Percentiles rank a stretch among this genome's conserved stretches.
phyloP scores from a whole-genome alignment of 2,888 invertebrate species.

The Emmelina monodactyla region DNA sequence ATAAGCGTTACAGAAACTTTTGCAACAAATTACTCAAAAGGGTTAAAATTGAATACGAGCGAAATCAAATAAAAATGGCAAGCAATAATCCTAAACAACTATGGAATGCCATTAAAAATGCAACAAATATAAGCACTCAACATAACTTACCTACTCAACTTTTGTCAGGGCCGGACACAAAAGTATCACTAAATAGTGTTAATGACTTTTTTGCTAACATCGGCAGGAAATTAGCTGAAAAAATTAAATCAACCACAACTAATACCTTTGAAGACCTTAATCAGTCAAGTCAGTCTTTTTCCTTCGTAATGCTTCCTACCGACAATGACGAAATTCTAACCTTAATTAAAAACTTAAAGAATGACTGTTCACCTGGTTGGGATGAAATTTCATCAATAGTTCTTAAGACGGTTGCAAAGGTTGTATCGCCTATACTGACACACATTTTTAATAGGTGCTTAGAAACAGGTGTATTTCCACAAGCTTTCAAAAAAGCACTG shows the following conservation, averaged over 20 bases:
- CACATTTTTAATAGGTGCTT: not conserved
- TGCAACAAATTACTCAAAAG: too few relatives aligned
- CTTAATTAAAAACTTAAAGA: not conserved
- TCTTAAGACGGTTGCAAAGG: not conserved
- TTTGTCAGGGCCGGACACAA: too few relatives aligned
- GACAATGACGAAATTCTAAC: not conserved
- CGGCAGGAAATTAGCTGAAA: not conserved
- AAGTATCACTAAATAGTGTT: not conserved
- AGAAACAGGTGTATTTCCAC: not conserved
- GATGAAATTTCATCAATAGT: not conserved
- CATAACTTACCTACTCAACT: too few relatives aligned
- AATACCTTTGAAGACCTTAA: not conserved
- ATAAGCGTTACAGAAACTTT: too few relatives aligned
- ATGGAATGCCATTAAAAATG: too few relatives aligned
- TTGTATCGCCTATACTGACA: not conserved
- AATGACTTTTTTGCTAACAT: not conserved
- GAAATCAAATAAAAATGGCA: too few relatives aligned
- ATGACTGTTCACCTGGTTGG: not conserved
- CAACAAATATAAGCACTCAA: too few relatives aligned
- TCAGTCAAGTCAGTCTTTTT: not conserved
- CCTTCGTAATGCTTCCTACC: not conserved
- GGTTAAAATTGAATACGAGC: too few relatives aligned
- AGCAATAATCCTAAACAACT: too few relatives aligned
- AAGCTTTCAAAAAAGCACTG: not conserved
- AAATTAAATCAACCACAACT: not conserved